Evolutionary conservation across 2,113 vertebrate species (phyloP).

Genomic region (Gambusia affinis): DNA sequence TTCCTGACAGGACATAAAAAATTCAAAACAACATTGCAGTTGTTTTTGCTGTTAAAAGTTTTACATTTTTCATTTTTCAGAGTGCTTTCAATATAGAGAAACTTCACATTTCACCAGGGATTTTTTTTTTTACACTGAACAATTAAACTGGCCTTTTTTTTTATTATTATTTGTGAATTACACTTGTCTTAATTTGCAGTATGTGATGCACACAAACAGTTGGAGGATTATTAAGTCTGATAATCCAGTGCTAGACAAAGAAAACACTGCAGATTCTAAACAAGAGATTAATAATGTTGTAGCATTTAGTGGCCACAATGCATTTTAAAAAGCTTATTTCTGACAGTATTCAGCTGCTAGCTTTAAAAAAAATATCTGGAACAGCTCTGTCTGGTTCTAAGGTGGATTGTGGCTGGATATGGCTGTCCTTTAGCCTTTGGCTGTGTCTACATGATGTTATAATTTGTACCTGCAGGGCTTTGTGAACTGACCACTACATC

Average conservation of each 20-base stretch:
- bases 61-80: no score
- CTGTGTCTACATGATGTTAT: background rate
- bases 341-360: constrained; percentile 1
- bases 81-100: no score
- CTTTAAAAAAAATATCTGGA: background rate
- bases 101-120: background rate
- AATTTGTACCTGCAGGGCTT: constrained; percentile 1
- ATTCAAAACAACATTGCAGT: background rate
- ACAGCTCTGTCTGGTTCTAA: background rate
- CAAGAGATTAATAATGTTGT: background rate
- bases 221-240: background rate
- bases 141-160: background rate
- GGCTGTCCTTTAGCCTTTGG: background rate
- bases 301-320: background rate
- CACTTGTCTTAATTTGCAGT: background rate
- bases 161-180: background rate
- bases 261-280: background rate
- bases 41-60: no score
- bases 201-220: background rate
- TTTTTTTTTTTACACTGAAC: background rate
- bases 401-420: background rate
- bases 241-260: background rate
- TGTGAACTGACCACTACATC: background rate
- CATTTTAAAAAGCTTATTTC: background rate
- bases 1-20: background rate